Base-by-base conservation (phyloP, 2,888 invertebrate genomes). In the Selenia dentaria region DNA sequence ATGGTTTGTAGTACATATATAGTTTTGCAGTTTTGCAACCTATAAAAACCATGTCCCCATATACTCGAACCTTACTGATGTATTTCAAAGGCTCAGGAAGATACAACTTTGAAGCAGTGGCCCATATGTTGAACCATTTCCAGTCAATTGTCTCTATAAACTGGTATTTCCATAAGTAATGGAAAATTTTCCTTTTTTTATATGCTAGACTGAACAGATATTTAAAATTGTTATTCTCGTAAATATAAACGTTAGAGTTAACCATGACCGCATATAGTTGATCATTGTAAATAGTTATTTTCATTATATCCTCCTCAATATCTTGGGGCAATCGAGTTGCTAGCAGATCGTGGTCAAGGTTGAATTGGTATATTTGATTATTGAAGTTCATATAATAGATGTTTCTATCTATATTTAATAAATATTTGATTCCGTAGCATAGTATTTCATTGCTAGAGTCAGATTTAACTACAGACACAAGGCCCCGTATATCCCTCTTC, bases 1-100 rank as follows among this genome's bases (percentile, higher is more conserved):
- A 79, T 0, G 86, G 84, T 6, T 70, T 62, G 14, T 83, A 68
- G 53, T 84, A 89, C 3, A 89, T 81, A 1, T 70, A 55, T 0
- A 89, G 41, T 0, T 81, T 73, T 0, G 88, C 86, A 64, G 66
- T 80, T n/a, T 74, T 78, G 0, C 79, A 74, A 0, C 88, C 89
- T 2, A 88, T 73, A 3, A 88, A 83, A 9, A 75, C 73, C 0
- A 40, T 10, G 6, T 88, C 76, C 1, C 85, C 83, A 1, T 89
- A 88, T 0, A 68, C 59, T 6, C 70, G 57, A 2, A 85, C 62
- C 0, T 70, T 67, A 0, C 76, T 64, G 8, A 86, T 78, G 35
- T 81, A 75, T 5, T 70, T 58, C 11, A 85, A 40, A 0, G 75
- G 74, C 0, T 78, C 79, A 1, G 61, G 0, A 84, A 85, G 0